Evolutionary conservation across 1,140 invertebrate species (phyloP), one percentile per base, ranked within the genome.

Genomic region (Reticulitermes speratus): DNA sequence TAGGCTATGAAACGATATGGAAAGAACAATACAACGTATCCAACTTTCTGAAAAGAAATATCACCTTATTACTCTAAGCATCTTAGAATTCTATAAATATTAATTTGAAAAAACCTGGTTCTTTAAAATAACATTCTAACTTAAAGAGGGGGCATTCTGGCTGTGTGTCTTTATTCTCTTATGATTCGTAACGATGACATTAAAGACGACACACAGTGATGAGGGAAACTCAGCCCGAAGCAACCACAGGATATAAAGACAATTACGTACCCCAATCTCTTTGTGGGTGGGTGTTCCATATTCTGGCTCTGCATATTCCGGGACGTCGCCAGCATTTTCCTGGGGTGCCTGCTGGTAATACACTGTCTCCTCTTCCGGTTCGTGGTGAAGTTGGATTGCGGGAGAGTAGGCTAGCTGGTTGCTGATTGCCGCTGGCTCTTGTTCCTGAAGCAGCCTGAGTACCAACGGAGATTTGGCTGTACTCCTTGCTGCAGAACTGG

Each of bases 371-470:
- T 45, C 6, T 45, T 45, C 83, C 83, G 83, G 23, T 55, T 21
- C 83, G 83, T 2, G 44, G 5, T n/a, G 83, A 12, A 14, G 83
- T 7, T 84, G 32, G 6, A 21, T 2, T 11, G 2, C 1, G 25
- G 25, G 65, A 25, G 65, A 30, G n/a, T 75, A 75, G 65, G n/a
- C 65, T 25, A 75, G n/a, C 65, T n/a, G 65, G 65, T 75, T 75
- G 65, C 65, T 14, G 65, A 75, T 75, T 3, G 30, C 65, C n/a
- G 65, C 12, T 30, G 83, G n/a, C 14, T 84, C 83, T 30, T 84
- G 83, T 84, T 84, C 83, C 83, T 84, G 23, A 25, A 84, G 83
- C 11, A 84, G 83, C n/a, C 32, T 84, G 83, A 84, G 44, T 30
- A 84, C 83, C n/a, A 84, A 16, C 32, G 83, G 83, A 45, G 83